Percentiles rank a stretch among this genome's conserved stretches.
Conservation (phyloP, 2,888 invertebrate species). For the Drosophila formosana region DNA sequence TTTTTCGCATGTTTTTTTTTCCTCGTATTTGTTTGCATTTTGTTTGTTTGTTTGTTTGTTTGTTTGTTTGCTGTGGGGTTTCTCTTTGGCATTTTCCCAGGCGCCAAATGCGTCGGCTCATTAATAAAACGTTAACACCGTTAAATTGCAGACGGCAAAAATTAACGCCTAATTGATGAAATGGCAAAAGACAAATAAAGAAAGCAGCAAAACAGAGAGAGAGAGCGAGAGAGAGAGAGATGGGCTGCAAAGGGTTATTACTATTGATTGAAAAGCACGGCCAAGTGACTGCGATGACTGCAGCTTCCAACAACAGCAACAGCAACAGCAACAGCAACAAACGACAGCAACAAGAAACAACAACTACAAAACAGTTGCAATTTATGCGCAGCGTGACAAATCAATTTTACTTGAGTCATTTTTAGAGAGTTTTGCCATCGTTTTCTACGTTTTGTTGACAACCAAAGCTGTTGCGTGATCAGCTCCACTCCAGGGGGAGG, state of each 20-base stretch:
- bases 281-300: slow-evolving; percentile 58
- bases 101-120: slow-evolving; percentile 69
- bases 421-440: slow-evolving; percentile 59
- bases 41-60: neutral
- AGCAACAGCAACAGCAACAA: slow-evolving; percentile 19
- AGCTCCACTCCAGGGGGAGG: neutral
- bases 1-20: slow-evolving; percentile 1
- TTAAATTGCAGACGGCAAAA: slow-evolving; percentile 64
- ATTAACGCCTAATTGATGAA: slow-evolving; percentile 80
- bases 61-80: slow-evolving; percentile 7
- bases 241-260: slow-evolving; percentile 57
- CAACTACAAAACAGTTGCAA: slow-evolving; percentile 70
- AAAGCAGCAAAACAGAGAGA: slow-evolving; percentile 10
- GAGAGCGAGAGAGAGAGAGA: neutral
- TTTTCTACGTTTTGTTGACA: slow-evolving; percentile 51
- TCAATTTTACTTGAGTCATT: slow-evolving; percentile 71
- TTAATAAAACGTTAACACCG: slow-evolving; percentile 76
- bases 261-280: slow-evolving; percentile 72
- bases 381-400: slow-evolving; percentile 83
- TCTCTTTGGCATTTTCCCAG: slow-evolving; percentile 55
- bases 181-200: slow-evolving; percentile 47
- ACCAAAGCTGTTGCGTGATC: slow-evolving; percentile 51
- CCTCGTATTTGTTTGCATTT: neutral
- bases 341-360: slow-evolving; percentile 25
- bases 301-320: slow-evolving; percentile 37